Conservation (phyloP, 2,797 vertebrate species). For the Macrochelys suwanniensis region DNA sequence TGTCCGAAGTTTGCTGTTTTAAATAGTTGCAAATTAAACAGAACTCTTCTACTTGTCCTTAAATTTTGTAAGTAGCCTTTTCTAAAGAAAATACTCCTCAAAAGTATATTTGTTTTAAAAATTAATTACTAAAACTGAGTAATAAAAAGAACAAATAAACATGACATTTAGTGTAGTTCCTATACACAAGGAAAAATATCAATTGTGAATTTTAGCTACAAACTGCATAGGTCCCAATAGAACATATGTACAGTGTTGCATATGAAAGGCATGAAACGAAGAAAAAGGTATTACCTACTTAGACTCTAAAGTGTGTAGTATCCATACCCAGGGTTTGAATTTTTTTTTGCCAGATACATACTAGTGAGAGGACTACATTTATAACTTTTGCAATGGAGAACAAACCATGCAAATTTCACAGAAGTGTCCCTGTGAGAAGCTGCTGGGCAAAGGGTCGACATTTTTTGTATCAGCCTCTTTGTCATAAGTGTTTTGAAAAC, state of each 20-base stretch:
- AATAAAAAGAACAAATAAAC: not conserved
- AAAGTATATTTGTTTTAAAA: not conserved
- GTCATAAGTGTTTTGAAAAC: not conserved
- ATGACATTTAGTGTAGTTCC: not conserved
- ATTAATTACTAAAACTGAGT: not conserved
- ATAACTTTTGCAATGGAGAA: not conserved
- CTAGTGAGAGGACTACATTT: accelerated
- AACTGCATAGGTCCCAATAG: not conserved
- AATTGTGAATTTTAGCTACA: not conserved
- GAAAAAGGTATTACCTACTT: not conserved
- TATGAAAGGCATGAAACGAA: not conserved
- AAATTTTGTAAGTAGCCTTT: not conserved
- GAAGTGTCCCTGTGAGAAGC: not conserved
- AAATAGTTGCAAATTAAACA: not conserved
- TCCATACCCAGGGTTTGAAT: not conserved
- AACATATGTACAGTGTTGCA: not conserved
- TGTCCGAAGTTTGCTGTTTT: not conserved
- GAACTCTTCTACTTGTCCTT: not conserved
- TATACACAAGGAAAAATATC: not conserved
- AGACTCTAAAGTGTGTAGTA: not conserved
- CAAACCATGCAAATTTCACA: accelerated
- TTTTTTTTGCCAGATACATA: not conserved
- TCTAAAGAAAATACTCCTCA: slow-evolving; percentile 4
- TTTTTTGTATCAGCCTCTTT: not conserved
- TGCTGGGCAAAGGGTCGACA: accelerated